Evolutionary conservation across 2,888 invertebrate species (phyloP), one percentile per base, ranked within the genome.

Genomic region (Brachyptera putata): DNA sequence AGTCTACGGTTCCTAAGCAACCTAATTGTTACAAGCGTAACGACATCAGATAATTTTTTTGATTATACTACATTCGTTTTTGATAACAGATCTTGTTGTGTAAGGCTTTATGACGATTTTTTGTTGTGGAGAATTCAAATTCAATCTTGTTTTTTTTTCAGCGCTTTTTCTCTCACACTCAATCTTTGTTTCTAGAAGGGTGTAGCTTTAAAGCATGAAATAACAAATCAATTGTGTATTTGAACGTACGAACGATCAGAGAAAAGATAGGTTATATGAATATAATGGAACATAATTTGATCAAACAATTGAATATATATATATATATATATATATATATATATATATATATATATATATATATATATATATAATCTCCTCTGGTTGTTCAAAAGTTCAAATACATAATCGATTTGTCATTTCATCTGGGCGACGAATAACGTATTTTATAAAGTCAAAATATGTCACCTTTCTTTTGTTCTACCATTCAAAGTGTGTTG

Each of bases 21-120:
- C 34, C 30, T 53, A 53, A 53, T 34, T 53, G 53, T 53, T 53
- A 34, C 53, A 36, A 36, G 53, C 53, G 53, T 53, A 53, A 53
- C 53, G 53, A 36, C 53, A 53, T 53, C 53, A 53, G 53, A 53
- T 53, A 53, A 36, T 22, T 46, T 46, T 46, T 50, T 22, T 30
- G 53, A 53, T 53, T 53, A 30, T 22, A 53, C 34, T 36, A 30
- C 34, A 30, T 53, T 53, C 34, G 53, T 53, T 53, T 36, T 36
- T n/a, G 53, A 53, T 53, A 53, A 30, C 21, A 53, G 53, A 53
- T 53, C 53, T 53, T 22, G 34, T n/a, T 36, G 50, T 26, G 24
- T 34, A 22, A 30, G 16, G 24, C 36, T 18, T 53, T 13, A 53
- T 24, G 46, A 53, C 53, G 53, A 18, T 36, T 18, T 11, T 34